Conservation (phyloP, 2,797 vertebrate genomes). For the Margarornis squamiger region DNA sequence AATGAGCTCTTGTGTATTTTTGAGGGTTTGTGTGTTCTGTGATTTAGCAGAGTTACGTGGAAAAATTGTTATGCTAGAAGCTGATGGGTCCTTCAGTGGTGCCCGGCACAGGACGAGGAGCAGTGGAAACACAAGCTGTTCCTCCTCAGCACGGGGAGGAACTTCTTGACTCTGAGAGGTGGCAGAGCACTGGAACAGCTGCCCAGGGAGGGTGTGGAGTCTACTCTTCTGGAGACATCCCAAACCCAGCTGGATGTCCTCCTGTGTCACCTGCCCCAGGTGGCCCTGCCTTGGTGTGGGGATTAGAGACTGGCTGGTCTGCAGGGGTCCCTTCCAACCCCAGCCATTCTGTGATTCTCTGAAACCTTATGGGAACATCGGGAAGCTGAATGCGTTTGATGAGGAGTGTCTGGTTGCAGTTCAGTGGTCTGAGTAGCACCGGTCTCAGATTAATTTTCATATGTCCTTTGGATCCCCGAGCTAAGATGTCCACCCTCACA, state of each 20-base stretch:
- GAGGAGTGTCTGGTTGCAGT: background rate
- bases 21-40: accelerated
- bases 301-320: background rate
- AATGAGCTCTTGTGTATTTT: accelerated
- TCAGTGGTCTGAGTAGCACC: background rate
- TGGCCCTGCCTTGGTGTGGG: background rate
- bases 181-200: background rate
- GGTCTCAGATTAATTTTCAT: background rate
- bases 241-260: background rate
- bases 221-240: background rate
- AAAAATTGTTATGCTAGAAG: accelerated
- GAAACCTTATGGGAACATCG: background rate
- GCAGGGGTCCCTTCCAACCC: background rate
- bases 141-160: background rate
- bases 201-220: background rate
- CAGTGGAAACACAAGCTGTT: background rate
- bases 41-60: too few relatives aligned
- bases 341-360: background rate
- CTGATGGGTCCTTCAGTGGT: background rate
- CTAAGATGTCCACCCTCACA: too few relatives aligned
- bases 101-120: background rate
- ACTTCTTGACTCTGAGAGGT: background rate
- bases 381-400: background rate
- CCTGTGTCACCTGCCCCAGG: background rate
- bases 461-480: accelerated